Evolutionary conservation across 2,113 vertebrate species (phyloP).

Genomic region (Festucalex cinctus): DNA sequence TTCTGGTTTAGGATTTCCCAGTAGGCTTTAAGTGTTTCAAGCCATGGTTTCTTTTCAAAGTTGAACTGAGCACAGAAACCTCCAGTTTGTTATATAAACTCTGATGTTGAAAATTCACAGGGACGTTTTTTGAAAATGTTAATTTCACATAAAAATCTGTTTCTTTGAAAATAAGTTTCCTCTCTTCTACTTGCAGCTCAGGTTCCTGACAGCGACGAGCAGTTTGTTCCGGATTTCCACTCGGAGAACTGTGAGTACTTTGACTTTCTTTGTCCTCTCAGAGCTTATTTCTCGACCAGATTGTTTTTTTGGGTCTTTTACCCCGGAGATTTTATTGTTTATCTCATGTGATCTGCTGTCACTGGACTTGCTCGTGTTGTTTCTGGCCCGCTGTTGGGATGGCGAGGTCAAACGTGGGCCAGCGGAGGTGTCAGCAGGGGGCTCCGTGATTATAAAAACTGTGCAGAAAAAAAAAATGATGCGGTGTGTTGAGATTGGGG

Average conservation of each 20-base stretch:
- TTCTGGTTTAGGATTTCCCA: too few relatives aligned
- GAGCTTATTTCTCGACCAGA: not conserved
- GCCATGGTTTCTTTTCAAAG: too few relatives aligned
- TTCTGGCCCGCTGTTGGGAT: not conserved
- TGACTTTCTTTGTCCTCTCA: constrained; percentile 6
- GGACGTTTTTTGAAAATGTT: not conserved
- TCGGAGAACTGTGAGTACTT: constrained; percentile 93
- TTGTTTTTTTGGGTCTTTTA: not conserved
- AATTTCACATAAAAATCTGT: not conserved
- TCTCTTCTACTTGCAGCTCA: constrained; percentile 81
- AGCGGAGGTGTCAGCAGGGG: constrained; percentile 44
- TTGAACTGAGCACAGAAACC: too few relatives aligned
- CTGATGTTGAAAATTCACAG: too few relatives aligned
- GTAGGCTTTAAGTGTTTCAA: too few relatives aligned
- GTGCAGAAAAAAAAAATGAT: not conserved
- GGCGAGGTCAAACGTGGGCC: constrained; percentile 19
- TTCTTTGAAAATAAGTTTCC: not conserved
- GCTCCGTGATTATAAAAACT: constrained; percentile 19
- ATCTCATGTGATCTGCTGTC: constrained; percentile 4
- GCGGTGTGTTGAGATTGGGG: not conserved
- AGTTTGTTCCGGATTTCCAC: constrained; percentile 96
- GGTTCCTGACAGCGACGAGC: constrained; percentile 97
- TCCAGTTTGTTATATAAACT: too few relatives aligned
- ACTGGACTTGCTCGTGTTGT: not conserved
- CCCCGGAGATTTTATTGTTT: not conserved